Evolutionary conservation across 2,888 invertebrate species (phyloP).

Genomic region (Drosophila diplacantha): DNA sequence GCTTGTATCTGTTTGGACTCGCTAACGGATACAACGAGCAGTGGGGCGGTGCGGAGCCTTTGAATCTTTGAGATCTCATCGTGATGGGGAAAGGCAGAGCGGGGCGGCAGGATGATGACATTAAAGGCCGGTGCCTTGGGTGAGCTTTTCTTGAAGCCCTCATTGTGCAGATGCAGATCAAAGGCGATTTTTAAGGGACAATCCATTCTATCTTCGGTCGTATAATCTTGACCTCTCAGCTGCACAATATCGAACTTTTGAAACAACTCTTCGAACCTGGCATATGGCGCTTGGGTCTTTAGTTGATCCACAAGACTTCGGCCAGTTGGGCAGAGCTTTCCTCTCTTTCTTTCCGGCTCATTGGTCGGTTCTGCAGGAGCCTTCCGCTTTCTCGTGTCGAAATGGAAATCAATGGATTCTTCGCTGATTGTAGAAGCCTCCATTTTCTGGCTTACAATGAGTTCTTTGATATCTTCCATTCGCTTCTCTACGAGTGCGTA

Average conservation of each 20-base stretch:
- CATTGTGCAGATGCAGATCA: conserved; percentile 72
- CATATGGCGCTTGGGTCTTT: conserved; percentile 60
- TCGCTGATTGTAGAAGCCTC: neutral
- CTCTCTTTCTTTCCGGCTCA: conserved; percentile 29
- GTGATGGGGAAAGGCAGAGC: conserved; percentile 69
- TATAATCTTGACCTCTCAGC: conserved; percentile 33
- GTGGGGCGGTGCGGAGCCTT: conserved; percentile 58
- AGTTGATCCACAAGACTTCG: conserved; percentile 69
- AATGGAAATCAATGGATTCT: conserved; percentile 36
- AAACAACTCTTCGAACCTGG: conserved; percentile 64
- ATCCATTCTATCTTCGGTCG: neutral
- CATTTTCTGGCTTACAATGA: conserved; percentile 46
- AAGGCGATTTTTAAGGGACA: conserved; percentile 63
- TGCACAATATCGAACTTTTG: conserved; percentile 69
- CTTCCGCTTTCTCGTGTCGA: conserved; percentile 57
- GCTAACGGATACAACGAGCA: conserved; percentile 75
- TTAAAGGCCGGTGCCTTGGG: conserved; percentile 70
- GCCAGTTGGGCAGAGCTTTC: neutral
- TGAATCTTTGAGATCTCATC: conserved; percentile 63
- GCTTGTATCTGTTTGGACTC: conserved; percentile 77
- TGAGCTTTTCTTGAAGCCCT: conserved; percentile 68
- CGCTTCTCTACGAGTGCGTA: conserved; percentile 49
- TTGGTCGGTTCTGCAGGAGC: conserved; percentile 6
- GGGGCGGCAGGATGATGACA: conserved; percentile 62
- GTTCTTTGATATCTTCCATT: conserved; percentile 54